phyloP scores from a whole-genome alignment of 2,113 vertebrate genomes.

The Patagioenas fasciata region DNA sequence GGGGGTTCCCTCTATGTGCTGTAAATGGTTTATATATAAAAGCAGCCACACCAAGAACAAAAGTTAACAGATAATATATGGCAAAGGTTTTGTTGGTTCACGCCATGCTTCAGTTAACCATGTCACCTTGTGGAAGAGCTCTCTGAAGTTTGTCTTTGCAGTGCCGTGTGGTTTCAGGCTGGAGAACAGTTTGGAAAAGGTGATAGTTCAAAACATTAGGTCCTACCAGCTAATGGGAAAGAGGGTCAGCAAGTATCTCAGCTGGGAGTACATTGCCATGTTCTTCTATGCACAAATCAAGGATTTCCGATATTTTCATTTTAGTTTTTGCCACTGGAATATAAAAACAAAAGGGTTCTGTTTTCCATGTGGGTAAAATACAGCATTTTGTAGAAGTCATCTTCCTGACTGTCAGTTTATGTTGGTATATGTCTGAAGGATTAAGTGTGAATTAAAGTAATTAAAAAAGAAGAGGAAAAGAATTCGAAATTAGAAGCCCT shows the following conservation, averaged over 20 bases:
- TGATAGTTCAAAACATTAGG: background rate
- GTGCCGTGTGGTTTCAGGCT: background rate
- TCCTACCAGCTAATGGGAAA: background rate
- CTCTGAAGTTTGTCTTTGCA: background rate
- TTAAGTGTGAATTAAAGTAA: background rate
- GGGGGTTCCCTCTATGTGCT: background rate
- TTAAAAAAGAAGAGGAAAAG: background rate
- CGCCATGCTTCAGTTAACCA: background rate
- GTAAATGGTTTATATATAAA: background rate
- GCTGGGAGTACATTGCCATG: accelerated
- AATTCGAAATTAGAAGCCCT: background rate
- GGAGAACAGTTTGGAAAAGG: background rate
- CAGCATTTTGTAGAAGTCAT: background rate
- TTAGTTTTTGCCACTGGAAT: background rate
- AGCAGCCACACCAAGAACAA: background rate
- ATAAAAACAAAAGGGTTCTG: background rate
- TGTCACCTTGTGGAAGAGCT: background rate
- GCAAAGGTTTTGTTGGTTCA: background rate
- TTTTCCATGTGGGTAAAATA: background rate
- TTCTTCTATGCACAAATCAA: background rate
- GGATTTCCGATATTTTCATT: background rate
- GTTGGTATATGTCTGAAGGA: background rate
- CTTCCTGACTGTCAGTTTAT: background rate
- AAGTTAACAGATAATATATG: background rate
- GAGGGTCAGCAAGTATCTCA: background rate